phyloP scores from a whole-genome alignment of 2,113 vertebrate species.

The Dromiciops gliroides region DNA sequence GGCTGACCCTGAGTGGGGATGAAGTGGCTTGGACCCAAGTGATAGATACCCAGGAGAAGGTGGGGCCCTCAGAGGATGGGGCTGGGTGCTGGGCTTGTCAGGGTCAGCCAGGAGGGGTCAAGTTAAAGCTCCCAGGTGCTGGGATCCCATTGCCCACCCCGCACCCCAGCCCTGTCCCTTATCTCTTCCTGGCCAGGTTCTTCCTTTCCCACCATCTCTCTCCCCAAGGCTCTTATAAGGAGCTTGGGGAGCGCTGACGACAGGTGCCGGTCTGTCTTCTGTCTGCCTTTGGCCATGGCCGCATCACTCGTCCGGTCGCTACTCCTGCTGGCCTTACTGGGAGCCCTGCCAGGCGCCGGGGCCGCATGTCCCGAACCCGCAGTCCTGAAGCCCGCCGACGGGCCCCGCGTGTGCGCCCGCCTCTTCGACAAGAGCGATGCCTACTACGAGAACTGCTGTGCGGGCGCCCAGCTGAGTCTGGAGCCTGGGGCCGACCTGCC shows the following conservation, averaged over 20 bases:
- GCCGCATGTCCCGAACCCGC: conserved; percentile 77
- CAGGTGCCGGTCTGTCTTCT: not conserved
- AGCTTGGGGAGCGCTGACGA: rapidly evolving
- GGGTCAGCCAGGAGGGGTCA: not conserved
- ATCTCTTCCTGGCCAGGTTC: not conserved
- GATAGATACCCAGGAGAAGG: not conserved
- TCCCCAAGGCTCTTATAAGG: conserved; percentile 62
- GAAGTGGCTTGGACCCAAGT: not conserved
- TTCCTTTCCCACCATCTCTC: conserved; percentile 54
- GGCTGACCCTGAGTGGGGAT: not conserved
- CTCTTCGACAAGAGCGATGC: conserved; percentile 79
- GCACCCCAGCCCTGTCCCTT: not conserved
- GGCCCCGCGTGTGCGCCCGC: conserved; percentile 81
- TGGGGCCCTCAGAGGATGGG: not conserved
- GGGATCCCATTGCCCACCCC: not conserved
- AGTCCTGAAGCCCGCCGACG: conserved; percentile 7
- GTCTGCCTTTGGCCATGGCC: conserved; percentile 4
- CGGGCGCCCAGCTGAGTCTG: conserved; percentile 57
- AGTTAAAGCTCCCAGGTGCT: not conserved
- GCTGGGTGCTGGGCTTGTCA: not conserved
- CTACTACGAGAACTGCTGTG: conserved; percentile 86
- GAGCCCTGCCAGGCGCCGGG: not conserved
- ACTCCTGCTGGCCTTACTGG: conserved; percentile 36
- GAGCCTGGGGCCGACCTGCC: conserved; percentile 73
- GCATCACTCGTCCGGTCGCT: not conserved